Percentiles rank a stretch among this genome's conserved stretches.
Conservation (phyloP, 2,113 vertebrate genomes). For the Trogon melanurus region DNA sequence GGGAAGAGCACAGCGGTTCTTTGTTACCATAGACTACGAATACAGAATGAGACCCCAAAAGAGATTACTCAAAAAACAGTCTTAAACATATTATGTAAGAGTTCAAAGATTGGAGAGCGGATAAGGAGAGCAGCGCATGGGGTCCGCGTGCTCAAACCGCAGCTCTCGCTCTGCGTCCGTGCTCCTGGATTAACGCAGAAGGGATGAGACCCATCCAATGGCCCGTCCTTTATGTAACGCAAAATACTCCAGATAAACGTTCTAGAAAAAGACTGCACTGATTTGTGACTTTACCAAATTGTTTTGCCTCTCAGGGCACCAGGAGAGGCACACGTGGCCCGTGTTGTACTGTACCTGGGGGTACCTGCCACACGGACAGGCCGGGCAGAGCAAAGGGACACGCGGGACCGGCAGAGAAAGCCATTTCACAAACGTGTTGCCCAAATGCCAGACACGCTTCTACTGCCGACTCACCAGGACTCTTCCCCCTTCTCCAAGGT, state of each 20-base stretch:
- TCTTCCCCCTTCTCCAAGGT: background rate
- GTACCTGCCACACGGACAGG: background rate
- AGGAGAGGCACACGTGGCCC: accelerated
- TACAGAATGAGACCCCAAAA: conserved; percentile 43
- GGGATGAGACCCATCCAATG: conserved; percentile 17
- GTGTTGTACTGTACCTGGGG: accelerated
- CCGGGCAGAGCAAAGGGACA: background rate
- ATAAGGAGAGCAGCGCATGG: background rate
- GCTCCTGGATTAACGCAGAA: background rate
- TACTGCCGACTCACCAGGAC: background rate
- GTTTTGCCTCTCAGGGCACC: background rate
- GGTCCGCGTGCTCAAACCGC: background rate
- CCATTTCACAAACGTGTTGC: background rate
- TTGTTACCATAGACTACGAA: conserved; percentile 28
- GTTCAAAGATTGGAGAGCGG: conserved; percentile 12
- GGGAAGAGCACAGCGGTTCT: background rate
- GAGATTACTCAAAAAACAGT: conserved; percentile 43
- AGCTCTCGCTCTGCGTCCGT: background rate
- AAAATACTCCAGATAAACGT: conserved; percentile 13
- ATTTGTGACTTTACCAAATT: background rate
- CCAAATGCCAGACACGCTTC: background rate
- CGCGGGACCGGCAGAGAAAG: background rate
- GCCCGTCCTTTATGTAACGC: conserved; percentile 33
- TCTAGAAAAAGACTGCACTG: background rate
- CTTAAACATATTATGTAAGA: conserved; percentile 49